Percentiles rank a stretch among this genome's conserved stretches.
Conservation (phyloP, 1,140 invertebrate genomes). For the Limonius californicus region DNA sequence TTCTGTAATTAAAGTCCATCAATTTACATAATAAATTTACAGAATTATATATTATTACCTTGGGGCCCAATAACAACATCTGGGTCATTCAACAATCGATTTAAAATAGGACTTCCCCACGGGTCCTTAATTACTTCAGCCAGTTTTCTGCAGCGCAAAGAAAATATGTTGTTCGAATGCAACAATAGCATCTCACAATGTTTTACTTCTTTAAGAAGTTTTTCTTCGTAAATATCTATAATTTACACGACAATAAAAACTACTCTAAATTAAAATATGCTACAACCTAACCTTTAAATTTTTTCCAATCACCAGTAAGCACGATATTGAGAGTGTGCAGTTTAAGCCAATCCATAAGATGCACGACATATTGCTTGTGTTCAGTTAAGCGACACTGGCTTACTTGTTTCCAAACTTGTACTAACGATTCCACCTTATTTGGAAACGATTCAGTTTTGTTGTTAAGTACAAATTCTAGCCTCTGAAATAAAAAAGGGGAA, state of each 20-base stretch:
- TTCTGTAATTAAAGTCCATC: constrained; percentile 36
- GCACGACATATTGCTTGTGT: constrained; percentile 36
- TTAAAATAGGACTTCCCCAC: constrained; percentile 39
- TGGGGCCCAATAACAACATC: constrained; percentile 35
- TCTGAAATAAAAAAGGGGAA: constrained; percentile 39
- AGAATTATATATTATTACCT: too few relatives aligned
- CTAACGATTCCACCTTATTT: constrained; percentile 40
- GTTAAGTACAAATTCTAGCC: constrained; percentile 41
- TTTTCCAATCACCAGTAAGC: constrained; percentile 43
- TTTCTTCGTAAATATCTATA: constrained; percentile 31
- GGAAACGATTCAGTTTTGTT: constrained; percentile 36
- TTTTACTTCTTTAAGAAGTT: constrained; percentile 34
- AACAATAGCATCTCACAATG: constrained; percentile 35
- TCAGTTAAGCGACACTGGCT: constrained; percentile 31
- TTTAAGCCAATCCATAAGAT: constrained; percentile 44
- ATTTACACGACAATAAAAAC: not conserved
- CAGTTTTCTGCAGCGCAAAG: constrained; percentile 38
- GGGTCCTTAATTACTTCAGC: constrained; percentile 42
- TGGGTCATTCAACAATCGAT: constrained; percentile 33
- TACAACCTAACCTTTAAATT: constrained; percentile 38
- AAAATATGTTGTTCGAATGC: constrained; percentile 37
- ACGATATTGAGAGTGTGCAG: constrained; percentile 45
- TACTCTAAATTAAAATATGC: not conserved
- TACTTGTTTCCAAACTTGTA: constrained; percentile 43
- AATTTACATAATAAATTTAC: too few relatives aligned